Conservation (phyloP, 2,797 vertebrate genomes). For the Momotus momota region DNA sequence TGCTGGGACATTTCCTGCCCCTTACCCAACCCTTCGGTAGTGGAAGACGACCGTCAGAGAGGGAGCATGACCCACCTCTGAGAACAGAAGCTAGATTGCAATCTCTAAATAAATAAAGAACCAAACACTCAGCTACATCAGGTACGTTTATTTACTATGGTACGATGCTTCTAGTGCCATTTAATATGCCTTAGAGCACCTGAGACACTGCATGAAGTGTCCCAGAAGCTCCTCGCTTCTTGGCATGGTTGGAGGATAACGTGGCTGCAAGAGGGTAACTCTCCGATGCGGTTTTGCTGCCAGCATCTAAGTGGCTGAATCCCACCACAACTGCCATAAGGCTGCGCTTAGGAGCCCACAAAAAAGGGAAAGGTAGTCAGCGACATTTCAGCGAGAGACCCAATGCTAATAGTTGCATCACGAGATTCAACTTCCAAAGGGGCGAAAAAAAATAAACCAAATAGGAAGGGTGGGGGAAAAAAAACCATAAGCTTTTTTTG, state of each 20-base stretch:
- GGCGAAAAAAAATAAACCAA: not conserved
- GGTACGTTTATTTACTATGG: not conserved
- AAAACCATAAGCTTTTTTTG: not conserved
- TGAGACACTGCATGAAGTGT: not conserved
- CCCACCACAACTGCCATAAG: not conserved
- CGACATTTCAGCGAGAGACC: not conserved
- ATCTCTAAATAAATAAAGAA: not conserved
- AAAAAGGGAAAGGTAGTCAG: not conserved
- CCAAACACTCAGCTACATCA: not conserved
- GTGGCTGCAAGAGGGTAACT: not conserved
- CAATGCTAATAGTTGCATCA: accelerated
- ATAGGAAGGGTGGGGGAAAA: too few species aligned
- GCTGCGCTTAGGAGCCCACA: not conserved
- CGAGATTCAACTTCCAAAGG: not conserved
- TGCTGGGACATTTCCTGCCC: not conserved
- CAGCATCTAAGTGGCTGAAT: not conserved
- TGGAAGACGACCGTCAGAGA: not conserved
- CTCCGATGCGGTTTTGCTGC: not conserved
- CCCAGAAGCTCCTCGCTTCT: not conserved
- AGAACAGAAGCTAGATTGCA: not conserved
- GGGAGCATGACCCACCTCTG: accelerated
- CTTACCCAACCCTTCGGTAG: not conserved
- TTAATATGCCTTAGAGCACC: not conserved
- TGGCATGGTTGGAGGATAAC: accelerated
- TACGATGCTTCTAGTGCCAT: not conserved